These are phyloP conservation scores for Automeris io DNA, from an alignment of 2,888 invertebrate species.

Conservation along the genomic window DNA sequence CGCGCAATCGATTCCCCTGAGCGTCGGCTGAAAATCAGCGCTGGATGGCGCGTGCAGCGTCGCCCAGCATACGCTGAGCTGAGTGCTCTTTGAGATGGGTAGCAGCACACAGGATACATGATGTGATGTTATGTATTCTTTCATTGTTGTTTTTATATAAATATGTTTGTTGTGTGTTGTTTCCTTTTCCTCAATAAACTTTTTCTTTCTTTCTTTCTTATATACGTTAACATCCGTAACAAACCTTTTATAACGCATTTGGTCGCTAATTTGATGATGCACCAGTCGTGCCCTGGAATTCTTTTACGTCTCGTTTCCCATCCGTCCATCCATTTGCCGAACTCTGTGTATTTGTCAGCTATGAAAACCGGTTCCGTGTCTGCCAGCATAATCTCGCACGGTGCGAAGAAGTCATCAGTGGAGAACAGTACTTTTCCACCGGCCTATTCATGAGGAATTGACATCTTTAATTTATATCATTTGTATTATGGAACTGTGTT, in stretches of 20 bases:
- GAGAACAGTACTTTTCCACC: constrained; percentile 78
- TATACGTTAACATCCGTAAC: neutral
- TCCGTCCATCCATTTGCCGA: constrained; percentile 83
- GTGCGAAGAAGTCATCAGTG: constrained; percentile 80
- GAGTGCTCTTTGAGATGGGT: too few species aligned
- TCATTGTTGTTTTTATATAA: too few species aligned
- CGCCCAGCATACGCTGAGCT: too few species aligned
- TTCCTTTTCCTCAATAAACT: too few species aligned
- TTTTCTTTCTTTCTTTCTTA: too few species aligned
- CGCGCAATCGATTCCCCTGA: too few species aligned
- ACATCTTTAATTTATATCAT: neutral
- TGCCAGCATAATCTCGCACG: constrained; percentile 76
- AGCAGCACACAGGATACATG: too few species aligned
- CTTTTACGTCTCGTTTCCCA: constrained; percentile 81
- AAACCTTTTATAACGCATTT: constrained; percentile 73
- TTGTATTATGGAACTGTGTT: too few species aligned
- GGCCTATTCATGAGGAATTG: constrained; percentile 42
- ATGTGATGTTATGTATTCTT: too few species aligned
- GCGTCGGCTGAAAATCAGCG: too few species aligned
- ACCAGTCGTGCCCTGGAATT: constrained; percentile 79
- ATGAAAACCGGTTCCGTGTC: constrained; percentile 75
- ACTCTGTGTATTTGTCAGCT: constrained; percentile 76
- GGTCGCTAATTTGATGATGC: constrained; percentile 75
- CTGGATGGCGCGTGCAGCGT: too few species aligned
- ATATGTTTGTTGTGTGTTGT: too few species aligned